A percentile compares a stretch with the other conserved stretches of the same genome.
phyloP scores from a whole-genome alignment of 1,140 invertebrate species.

The Drosophila tani region DNA sequence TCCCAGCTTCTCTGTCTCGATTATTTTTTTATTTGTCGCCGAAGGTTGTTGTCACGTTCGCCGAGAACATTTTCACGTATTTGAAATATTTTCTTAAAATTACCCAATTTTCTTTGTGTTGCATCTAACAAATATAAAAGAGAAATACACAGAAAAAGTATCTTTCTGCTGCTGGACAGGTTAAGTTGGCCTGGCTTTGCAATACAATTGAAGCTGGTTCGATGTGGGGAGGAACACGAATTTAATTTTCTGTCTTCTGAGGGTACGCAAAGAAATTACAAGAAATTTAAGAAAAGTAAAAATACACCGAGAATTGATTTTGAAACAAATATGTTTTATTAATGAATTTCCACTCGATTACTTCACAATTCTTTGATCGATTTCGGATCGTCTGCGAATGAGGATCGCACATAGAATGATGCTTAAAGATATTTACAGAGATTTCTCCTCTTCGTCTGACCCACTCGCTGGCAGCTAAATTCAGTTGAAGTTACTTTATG shows the following conservation, averaged over 20 bases:
- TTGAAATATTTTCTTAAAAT: slow-evolving; percentile 82
- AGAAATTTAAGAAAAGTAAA: not conserved
- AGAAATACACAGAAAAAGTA: slow-evolving; percentile 14
- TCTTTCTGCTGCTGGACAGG: slow-evolving; percentile 23
- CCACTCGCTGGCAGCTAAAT: slow-evolving; percentile 58
- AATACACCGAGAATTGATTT: slow-evolving; percentile 40
- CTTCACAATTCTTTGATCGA: slow-evolving; percentile 68
- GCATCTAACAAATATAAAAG: slow-evolving; percentile 44
- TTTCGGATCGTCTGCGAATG: slow-evolving; percentile 46
- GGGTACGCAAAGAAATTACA: not conserved
- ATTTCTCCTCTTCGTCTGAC: slow-evolving; percentile 30
- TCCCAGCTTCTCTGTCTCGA: slow-evolving; percentile 16
- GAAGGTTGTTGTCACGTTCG: slow-evolving; percentile 66
- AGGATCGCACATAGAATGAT: slow-evolving; percentile 64
- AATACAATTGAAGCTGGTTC: slow-evolving; percentile 35
- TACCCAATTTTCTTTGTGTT: slow-evolving; percentile 73
- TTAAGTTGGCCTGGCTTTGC: slow-evolving; percentile 18
- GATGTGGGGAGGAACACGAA: not conserved
- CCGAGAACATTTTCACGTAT: slow-evolving; percentile 75
- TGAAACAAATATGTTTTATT: slow-evolving; percentile 80
- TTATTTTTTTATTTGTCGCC: slow-evolving; percentile 55
- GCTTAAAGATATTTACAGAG: slow-evolving; percentile 80
- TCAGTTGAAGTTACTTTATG: slow-evolving; percentile 80
- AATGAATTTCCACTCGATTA: slow-evolving; percentile 66
- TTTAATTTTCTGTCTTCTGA: not conserved